A percentile compares a stretch with the other conserved stretches of the same genome.
These are phyloP conservation scores for Eupeodes latifasciatus DNA, from an alignment of 2,888 invertebrate genomes.

Conservation along the genomic window DNA sequence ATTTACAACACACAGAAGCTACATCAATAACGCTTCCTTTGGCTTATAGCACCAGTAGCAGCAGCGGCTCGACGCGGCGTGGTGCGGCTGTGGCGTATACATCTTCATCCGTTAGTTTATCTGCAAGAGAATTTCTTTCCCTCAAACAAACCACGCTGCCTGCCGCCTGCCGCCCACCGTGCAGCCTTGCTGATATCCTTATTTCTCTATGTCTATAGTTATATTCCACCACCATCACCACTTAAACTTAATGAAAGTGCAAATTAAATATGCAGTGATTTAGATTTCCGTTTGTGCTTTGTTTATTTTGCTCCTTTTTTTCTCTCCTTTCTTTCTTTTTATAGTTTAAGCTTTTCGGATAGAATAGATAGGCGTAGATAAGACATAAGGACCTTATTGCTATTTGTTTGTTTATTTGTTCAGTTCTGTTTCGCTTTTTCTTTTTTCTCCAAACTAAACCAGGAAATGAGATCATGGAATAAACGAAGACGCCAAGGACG, in stretches of 20 bases:
- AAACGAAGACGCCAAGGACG: constrained; percentile 5
- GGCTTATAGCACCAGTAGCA: neutral
- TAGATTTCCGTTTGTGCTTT: constrained; percentile 59
- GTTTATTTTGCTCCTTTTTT: constrained; percentile 45
- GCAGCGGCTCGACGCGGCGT: neutral
- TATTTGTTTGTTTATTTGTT: constrained; percentile 21
- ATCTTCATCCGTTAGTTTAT: constrained; percentile 34
- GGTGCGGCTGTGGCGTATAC: neutral
- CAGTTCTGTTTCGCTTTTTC: neutral
- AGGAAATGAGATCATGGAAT: constrained; percentile 35
- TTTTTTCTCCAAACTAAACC: constrained; percentile 21
- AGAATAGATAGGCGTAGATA: constrained; percentile 22
- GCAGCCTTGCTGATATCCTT: no score
- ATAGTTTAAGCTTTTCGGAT: constrained; percentile 33
- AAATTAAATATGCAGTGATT: constrained; percentile 74
- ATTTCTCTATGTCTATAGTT: neutral
- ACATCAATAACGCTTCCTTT: constrained; percentile 34
- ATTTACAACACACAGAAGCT: constrained; percentile 57
- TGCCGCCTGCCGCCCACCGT: no score
- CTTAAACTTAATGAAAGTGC: constrained; percentile 65
- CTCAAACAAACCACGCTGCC: neutral
- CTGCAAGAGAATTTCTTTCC: neutral
- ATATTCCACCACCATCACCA: constrained; percentile 15
- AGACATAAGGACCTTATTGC: neutral
- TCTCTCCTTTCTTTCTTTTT: neutral